Evolutionary conservation across 2,888 invertebrate genomes (phyloP).

Genomic region (Hipparchia semele): DNA sequence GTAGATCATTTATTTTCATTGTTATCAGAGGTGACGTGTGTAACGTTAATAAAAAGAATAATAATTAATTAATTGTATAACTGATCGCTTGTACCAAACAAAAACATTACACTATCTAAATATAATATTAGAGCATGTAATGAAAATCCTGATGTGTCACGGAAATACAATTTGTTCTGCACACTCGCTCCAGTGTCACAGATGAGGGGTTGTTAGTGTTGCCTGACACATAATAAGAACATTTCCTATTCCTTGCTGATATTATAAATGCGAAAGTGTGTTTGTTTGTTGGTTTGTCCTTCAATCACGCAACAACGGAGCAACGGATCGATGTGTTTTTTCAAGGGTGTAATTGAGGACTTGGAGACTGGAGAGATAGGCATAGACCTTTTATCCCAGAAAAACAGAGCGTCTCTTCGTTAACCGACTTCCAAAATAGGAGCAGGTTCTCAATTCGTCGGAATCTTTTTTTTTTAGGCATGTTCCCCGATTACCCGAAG

Average conservation of each 20-base stretch:
- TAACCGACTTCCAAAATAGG: too few species aligned
- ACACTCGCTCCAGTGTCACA: slow-evolving; percentile 54
- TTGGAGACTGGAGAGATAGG: too few species aligned
- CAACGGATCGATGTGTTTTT: too few species aligned
- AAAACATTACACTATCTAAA: slow-evolving; percentile 1
- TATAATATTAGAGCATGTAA: slow-evolving; percentile 24
- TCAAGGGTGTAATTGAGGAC: too few species aligned
- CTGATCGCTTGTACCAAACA: slow-evolving; percentile 5
- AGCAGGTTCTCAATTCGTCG: too few species aligned
- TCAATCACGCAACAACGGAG: too few species aligned
- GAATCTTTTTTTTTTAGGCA: too few species aligned
- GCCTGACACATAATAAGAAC: neutral
- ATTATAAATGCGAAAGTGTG: too few species aligned
- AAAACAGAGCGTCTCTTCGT: too few species aligned
- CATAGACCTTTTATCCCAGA: too few species aligned
- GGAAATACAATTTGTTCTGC: slow-evolving; percentile 56
- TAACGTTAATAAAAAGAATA: slow-evolving; percentile 18
- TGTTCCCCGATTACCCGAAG: too few species aligned
- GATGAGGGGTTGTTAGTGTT: slow-evolving; percentile 13
- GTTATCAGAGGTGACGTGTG: neutral
- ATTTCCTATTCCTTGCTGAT: neutral
- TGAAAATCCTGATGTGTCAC: slow-evolving; percentile 59
- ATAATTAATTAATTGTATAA: neutral
- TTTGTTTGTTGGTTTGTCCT: too few species aligned
- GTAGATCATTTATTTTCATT: neutral